Evolutionary conservation across 1,140 invertebrate species (phyloP), one percentile per base, ranked within the genome.

Genomic region (Orchestia grillus): DNA sequence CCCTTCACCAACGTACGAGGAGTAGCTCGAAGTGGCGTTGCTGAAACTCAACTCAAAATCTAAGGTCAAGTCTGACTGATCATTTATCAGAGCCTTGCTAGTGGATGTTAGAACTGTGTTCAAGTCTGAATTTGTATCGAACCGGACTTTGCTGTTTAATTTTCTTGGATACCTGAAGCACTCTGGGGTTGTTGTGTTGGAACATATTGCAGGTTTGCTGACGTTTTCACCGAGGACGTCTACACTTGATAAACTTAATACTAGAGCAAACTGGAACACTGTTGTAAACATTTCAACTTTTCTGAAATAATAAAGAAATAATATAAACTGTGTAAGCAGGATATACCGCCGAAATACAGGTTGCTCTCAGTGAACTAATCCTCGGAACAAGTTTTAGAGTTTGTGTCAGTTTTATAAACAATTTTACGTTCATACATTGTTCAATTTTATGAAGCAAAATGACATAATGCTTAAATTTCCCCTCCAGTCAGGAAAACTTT

Each of bases 151-250:
- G 28, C 62, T 77, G 1, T 23, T 42, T 16, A 91, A 44, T 44
- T 91, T 91, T 42, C 88, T 8, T 16, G 88, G 88, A 28, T 91
- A 91, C 88, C 88, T 91, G 88, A 91, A 91, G 44, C 88, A 91
- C 44, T 91, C 88, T 4, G 88, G 88, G 15, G 41, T 44, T 11
- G 88, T 11, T 44, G 88, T 44, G 88, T 91, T 91, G 19, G 88
- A 91, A 91, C 88, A 91, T 91, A 4, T 19, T 15, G 6, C 88
- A 77, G 11, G 88, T 42, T 4, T 91, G 23, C 88, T 91, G 11
- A 19, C 62, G 15, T 77, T 36, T 36, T 77, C 62, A 77, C 62
- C 3, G 62, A 77, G 36, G 1, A 36, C 28, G 11, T 77, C 62
- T 77, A 77, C 62, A 77, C 62, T 77, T 77, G 28, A 77, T 77